Evolutionary conservation across 2,888 invertebrate genomes (phyloP).

Genomic region (Brenthis hecate): DNA sequence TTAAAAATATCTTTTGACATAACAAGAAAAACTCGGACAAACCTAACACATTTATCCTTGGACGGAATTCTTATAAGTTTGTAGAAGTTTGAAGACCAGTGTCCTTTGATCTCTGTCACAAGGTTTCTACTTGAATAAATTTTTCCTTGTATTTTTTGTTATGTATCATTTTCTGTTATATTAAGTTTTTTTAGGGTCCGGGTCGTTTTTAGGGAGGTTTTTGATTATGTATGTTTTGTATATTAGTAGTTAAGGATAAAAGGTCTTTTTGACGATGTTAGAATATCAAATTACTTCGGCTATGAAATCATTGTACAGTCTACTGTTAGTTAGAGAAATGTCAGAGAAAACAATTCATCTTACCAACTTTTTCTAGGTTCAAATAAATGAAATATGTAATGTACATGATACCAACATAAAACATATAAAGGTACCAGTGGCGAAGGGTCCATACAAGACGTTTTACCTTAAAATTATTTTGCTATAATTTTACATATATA

Average conservation of each 20-base stretch:
- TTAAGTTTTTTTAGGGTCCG: conserved; percentile 28
- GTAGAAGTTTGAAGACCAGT: conserved; percentile 46
- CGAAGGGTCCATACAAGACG: too few species aligned
- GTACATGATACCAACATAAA: too few species aligned
- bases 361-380: too few species aligned
- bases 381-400: too few species aligned
- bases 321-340: too few species aligned
- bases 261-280: neutral
- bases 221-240: conserved; percentile 12
- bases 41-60: conserved; percentile 53
- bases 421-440: too few species aligned
- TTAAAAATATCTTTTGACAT: neutral
- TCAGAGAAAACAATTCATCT: too few species aligned
- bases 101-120: conserved; percentile 57
- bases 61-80: conserved; percentile 49
- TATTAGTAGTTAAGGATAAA: neutral
- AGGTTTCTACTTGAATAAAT: conserved; percentile 45
- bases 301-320: too few species aligned
- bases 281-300: too few species aligned
- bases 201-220: conserved; percentile 12
- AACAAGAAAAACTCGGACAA: conserved; percentile 33
- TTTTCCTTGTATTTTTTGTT: conserved; percentile 54
- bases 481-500: too few species aligned
- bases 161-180: conserved; percentile 35
- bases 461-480: too few species aligned